Evolutionary conservation across 1,140 invertebrate genomes (phyloP).

Genomic region (Drosophila takahashii): DNA sequence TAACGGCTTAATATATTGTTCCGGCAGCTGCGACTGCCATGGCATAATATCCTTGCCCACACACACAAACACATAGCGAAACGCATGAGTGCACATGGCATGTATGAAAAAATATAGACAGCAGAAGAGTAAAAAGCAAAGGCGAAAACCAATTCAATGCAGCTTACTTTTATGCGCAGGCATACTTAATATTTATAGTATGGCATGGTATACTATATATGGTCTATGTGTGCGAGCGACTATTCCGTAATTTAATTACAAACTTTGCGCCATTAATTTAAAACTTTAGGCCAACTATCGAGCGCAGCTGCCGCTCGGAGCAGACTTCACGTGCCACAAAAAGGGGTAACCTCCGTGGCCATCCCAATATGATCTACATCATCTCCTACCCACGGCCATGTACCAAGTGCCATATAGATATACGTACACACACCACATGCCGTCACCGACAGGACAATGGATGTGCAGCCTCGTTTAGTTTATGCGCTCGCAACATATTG

Average conservation of each 20-base stretch:
- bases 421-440: conserved; percentile 27
- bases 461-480: conserved; percentile 53
- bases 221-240: conserved; percentile 24
- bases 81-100: conserved; percentile 57
- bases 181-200: conserved; percentile 56
- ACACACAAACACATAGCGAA: conserved; percentile 15
- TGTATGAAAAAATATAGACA: conserved; percentile 47
- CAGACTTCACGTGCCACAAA: conserved; percentile 47
- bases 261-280: conserved; percentile 79
- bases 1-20: conserved; percentile 82
- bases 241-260: conserved; percentile 79
- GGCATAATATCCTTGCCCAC: conserved; percentile 60
- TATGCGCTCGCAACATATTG: conserved; percentile 74
- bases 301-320: conserved; percentile 62
- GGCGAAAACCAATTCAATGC: conserved; percentile 65
- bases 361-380: conserved; percentile 15
- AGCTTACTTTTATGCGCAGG: conserved; percentile 43
- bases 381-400: conserved; percentile 2
- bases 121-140: conserved; percentile 54
- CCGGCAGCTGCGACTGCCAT: conserved; percentile 64
- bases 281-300: conserved; percentile 75
- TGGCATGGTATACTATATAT: neutral
- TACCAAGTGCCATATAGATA: neutral
- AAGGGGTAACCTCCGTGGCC: neutral
- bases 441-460: conserved; percentile 53